Conservation (phyloP, 1,140 invertebrate genomes). For the Euwallacea similis region DNA sequence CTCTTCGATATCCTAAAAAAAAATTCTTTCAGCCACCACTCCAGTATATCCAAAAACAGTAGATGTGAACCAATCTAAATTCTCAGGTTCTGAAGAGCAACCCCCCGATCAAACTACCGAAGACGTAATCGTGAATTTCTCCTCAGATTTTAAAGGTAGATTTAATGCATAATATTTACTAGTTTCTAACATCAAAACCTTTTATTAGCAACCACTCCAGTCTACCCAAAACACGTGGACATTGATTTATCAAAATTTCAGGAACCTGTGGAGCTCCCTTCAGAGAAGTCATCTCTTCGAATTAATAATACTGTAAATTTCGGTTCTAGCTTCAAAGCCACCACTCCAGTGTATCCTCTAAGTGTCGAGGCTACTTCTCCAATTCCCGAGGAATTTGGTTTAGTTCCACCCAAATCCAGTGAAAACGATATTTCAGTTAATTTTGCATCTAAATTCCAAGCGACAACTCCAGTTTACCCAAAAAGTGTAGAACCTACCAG, state of each 20-base stretch:
- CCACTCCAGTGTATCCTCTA: conserved; percentile 43
- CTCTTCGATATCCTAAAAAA: neutral
- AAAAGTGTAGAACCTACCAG: conserved; percentile 39
- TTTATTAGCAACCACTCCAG: conserved; percentile 47
- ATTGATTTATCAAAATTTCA: conserved; percentile 27
- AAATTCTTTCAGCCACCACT: conserved; percentile 43
- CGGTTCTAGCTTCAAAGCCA: conserved; percentile 34
- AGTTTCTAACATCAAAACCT: neutral
- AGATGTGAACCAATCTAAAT: conserved; percentile 30
- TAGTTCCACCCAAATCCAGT: conserved; percentile 39
- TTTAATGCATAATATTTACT: neutral
- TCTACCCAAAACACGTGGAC: conserved; percentile 46
- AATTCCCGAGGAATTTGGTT: conserved; percentile 36
- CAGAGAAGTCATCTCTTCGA: neutral
- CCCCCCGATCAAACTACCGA: conserved; percentile 10
- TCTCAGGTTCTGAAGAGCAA: conserved; percentile 23
- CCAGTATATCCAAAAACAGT: conserved; percentile 49
- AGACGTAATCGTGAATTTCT: conserved; percentile 18
- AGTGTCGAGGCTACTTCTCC: conserved; percentile 34
- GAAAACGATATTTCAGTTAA: conserved; percentile 20
- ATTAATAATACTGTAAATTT: conserved; percentile 26
- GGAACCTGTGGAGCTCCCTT: conserved; percentile 28
- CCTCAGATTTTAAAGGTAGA: conserved; percentile 33
- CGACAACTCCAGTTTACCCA: conserved; percentile 48
- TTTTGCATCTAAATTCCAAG: conserved; percentile 42